These are phyloP conservation scores for Piaya cayana DNA, from an alignment of 2,113 vertebrate species.

Conservation along the genomic window DNA sequence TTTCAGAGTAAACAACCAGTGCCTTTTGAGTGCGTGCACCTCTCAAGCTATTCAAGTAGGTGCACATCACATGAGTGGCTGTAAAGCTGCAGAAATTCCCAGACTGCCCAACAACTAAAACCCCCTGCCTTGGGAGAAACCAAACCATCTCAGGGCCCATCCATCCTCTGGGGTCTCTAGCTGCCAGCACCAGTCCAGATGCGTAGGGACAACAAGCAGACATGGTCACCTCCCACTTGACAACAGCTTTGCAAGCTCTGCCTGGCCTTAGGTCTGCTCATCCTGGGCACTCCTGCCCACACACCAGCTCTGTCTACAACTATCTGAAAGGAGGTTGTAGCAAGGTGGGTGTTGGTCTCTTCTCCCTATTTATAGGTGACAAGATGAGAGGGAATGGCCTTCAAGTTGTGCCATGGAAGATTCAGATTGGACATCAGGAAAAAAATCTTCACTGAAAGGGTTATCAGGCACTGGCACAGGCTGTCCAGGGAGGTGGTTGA, in stretches of 20 bases:
- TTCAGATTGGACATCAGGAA: no score
- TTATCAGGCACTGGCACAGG: no score
- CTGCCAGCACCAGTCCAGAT: rapidly evolving
- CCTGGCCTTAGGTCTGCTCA: background rate
- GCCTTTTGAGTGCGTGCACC: background rate
- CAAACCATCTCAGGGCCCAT: rapidly evolving
- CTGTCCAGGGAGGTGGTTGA: no score
- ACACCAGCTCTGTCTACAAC: no score
- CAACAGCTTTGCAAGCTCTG: background rate
- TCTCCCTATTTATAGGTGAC: no score
- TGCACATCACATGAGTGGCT: rapidly evolving
- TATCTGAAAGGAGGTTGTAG: no score
- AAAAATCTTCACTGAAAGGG: no score
- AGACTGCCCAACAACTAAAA: background rate
- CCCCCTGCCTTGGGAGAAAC: background rate
- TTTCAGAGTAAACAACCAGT: rapidly evolving
- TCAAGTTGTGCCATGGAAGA: no score
- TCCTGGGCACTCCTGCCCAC: background rate
- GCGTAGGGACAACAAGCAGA: background rate
- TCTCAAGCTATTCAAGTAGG: background rate
- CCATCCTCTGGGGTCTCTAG: background rate
- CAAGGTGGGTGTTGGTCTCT: no score
- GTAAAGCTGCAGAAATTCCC: background rate
- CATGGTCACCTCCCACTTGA: rapidly evolving
- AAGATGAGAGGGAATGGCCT: no score